Conservation (phyloP, 2,113 vertebrate species). For the Pandion haliaetus region DNA sequence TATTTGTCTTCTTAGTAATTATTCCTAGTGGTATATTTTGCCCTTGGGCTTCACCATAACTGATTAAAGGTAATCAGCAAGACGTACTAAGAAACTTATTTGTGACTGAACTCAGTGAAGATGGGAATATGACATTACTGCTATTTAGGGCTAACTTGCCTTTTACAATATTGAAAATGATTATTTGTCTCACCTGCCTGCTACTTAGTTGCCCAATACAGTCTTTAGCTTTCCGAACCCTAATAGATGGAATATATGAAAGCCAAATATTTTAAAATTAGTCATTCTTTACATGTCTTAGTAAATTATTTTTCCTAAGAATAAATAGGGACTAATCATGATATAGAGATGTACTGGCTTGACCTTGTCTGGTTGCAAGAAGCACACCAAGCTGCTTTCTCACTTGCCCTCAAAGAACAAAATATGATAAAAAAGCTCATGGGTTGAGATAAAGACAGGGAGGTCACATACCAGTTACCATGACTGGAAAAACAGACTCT, state of each 20-base stretch:
- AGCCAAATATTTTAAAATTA: not conserved
- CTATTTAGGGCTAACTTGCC: not conserved
- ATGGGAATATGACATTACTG: not conserved
- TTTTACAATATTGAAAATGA: not conserved
- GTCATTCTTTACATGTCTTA: not conserved
- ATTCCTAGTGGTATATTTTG: not conserved
- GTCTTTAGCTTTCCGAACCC: not conserved
- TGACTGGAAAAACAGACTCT: not conserved
- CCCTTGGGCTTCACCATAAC: not conserved
- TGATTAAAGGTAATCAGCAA: not conserved
- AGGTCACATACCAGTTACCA: not conserved
- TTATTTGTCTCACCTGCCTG: not conserved
- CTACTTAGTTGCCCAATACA: not conserved
- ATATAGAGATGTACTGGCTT: not conserved
- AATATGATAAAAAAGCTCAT: not conserved
- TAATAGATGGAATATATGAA: not conserved
- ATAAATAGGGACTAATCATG: not conserved
- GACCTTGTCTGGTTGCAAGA: not conserved
- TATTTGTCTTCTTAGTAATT: not conserved
- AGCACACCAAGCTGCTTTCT: not conserved
- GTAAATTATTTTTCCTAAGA: not conserved
- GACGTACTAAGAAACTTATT: not conserved
- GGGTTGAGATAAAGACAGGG: not conserved
- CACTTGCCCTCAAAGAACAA: not conserved
- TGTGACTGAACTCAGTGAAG: not conserved